Evolutionary conservation across 2,113 vertebrate genomes (phyloP).

Genomic region (Dinomys branickii): DNA sequence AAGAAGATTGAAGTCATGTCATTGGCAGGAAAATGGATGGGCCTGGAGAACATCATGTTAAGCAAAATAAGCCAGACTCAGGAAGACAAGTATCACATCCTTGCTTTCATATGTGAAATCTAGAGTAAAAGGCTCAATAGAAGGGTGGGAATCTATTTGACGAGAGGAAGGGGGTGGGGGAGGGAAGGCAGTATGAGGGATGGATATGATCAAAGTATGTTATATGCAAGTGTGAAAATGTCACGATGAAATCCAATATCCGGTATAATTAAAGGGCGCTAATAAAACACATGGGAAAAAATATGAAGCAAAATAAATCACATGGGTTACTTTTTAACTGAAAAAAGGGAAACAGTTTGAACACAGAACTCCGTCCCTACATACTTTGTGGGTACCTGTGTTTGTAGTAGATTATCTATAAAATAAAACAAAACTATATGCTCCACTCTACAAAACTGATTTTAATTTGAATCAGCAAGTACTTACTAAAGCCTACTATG

Average conservation of each 20-base stretch:
- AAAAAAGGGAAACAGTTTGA: neutral
- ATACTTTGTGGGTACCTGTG: neutral
- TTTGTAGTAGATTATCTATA: neutral
- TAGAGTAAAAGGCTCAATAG: neutral
- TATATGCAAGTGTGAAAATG: neutral
- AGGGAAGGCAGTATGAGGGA: neutral
- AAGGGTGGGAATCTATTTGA: neutral
- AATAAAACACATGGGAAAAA: neutral
- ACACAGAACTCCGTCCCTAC: neutral
- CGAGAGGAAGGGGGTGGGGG: neutral
- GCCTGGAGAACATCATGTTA: neutral
- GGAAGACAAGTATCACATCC: neutral
- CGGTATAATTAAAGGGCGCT: neutral
- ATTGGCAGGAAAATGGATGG: neutral
- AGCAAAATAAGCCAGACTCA: neutral
- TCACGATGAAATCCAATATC: neutral
- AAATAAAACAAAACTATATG: neutral
- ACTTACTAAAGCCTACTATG: neutral
- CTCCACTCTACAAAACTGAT: neutral
- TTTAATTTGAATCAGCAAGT: slow-evolving; percentile 29
- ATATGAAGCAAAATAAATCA: neutral
- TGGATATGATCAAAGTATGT: neutral
- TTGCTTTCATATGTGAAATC: neutral
- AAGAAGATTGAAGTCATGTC: neutral
- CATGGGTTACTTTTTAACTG: neutral